Conservation (phyloP, 2,797 vertebrate species). For the Garrulus glandarius region DNA sequence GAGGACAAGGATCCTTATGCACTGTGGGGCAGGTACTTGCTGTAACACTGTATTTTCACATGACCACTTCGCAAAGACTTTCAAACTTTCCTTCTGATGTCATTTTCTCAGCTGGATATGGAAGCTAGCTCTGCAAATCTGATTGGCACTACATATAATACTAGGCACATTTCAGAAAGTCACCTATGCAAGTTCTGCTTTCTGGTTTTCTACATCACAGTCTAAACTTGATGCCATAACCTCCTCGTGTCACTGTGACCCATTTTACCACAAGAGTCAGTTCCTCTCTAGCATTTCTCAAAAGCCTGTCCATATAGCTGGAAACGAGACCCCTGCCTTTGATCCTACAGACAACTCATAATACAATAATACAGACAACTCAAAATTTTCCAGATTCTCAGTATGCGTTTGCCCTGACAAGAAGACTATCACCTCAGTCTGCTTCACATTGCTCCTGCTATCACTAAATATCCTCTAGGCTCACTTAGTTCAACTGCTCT, state of each 20-base stretch:
- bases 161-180: not conserved
- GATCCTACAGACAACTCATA: not conserved
- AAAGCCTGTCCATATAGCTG: not conserved
- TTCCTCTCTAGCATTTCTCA: conserved; percentile 29
- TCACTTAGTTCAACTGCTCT: not conserved
- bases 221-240: conserved; percentile 3
- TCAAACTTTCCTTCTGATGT: not conserved
- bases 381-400: not conserved
- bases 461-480: not conserved
- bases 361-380: not conserved
- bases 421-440: not conserved
- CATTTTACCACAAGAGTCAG: not conserved
- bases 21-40: not conserved
- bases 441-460: not conserved
- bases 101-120: not conserved
- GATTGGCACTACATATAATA: not conserved
- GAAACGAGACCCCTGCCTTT: not conserved
- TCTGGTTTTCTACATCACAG: conserved; percentile 24
- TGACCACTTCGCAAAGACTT: not conserved
- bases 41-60: not conserved
- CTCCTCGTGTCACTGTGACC: not conserved
- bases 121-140: not conserved
- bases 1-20: not conserved
- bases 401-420: not conserved
- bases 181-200: not conserved